These are phyloP conservation scores for Drosophila robusta DNA, from an alignment of 2,888 invertebrate genomes.

Conservation along the genomic window DNA sequence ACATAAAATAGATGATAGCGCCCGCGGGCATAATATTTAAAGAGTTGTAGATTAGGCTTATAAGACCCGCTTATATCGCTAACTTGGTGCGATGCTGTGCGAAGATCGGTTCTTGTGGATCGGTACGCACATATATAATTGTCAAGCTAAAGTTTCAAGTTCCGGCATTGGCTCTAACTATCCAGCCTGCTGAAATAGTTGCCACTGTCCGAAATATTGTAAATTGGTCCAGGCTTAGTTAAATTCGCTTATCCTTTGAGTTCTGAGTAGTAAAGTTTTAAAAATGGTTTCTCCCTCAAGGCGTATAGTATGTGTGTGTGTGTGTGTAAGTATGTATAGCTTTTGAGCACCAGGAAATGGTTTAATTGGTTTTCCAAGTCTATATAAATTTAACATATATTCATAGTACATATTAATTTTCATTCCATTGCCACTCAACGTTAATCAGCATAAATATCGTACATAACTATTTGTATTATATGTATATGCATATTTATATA, in stretches of 20 bases:
- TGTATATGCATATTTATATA: conserved; percentile 10
- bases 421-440: conserved; percentile 21
- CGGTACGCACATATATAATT: conserved; percentile 42
- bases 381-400: conserved; percentile 38
- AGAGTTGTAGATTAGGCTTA: conserved; percentile 72
- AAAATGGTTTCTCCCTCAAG: conserved; percentile 21
- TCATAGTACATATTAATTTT: conserved; percentile 28
- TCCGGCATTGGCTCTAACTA: conserved; percentile 41
- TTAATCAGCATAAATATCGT: conserved; percentile 11
- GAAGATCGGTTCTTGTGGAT: conserved; percentile 16
- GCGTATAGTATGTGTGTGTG: conserved; percentile 21
- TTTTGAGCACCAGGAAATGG: conserved; percentile 74
- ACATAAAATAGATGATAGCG: conserved; percentile 21
- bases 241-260: conserved; percentile 64
- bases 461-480: conserved; percentile 43
- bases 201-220: conserved; percentile 33
- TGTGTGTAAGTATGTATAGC: conserved; percentile 33
- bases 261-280: conserved; percentile 26
- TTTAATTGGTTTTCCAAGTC: conserved; percentile 51
- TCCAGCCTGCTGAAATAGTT: conserved; percentile 82
- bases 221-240: conserved; percentile 55
- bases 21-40: conserved; percentile 45
- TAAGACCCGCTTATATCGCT: conserved; percentile 85
- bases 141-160: conserved; percentile 47
- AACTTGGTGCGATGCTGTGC: conserved; percentile 69